These are phyloP conservation scores for Hypena proboscidalis DNA, from an alignment of 2,888 invertebrate genomes.

Conservation along the genomic window DNA sequence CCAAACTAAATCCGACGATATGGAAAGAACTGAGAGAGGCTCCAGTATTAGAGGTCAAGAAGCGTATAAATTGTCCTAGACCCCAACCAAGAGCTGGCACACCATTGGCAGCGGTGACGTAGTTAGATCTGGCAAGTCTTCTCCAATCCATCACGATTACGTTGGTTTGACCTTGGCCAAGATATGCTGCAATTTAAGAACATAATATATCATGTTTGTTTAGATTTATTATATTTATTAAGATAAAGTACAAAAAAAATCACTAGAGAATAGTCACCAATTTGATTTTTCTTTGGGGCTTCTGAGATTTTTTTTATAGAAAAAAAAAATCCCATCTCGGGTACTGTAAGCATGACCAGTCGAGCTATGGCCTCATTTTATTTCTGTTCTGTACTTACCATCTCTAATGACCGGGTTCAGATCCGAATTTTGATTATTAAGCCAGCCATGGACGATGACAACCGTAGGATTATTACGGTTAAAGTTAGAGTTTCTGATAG, in stretches of 20 bases:
- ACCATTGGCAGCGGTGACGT: slow-evolving; percentile 60
- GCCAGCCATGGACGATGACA: slow-evolving; percentile 65
- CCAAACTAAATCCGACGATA: slow-evolving; percentile 79
- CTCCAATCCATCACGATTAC: slow-evolving; percentile 75
- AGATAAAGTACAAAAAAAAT: too few species aligned
- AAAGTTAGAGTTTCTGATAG: slow-evolving; percentile 59
- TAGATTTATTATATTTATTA: too few species aligned
- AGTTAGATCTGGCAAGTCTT: slow-evolving; percentile 55
- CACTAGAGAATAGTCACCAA: too few species aligned
- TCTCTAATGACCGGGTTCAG: slow-evolving; percentile 54
- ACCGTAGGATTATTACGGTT: slow-evolving; percentile 50
- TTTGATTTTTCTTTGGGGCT: too few species aligned
- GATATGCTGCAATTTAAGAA: slow-evolving; percentile 60
- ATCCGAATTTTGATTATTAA: slow-evolving; percentile 49
- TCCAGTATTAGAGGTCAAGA: slow-evolving; percentile 57
- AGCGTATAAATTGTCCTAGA: slow-evolving; percentile 69
- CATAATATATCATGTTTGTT: too few species aligned
- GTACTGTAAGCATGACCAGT: too few species aligned
- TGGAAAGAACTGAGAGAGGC: slow-evolving; percentile 62
- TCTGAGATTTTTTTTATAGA: too few species aligned
- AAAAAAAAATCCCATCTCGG: too few species aligned
- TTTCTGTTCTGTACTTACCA: slow-evolving; percentile 43
- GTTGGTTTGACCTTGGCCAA: slow-evolving; percentile 61
- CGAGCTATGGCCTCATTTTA: too few species aligned
- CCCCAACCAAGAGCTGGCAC: slow-evolving; percentile 69